Evolutionary conservation across 2,888 invertebrate genomes (phyloP).

Genomic region (Notocelia uddmanniana): DNA sequence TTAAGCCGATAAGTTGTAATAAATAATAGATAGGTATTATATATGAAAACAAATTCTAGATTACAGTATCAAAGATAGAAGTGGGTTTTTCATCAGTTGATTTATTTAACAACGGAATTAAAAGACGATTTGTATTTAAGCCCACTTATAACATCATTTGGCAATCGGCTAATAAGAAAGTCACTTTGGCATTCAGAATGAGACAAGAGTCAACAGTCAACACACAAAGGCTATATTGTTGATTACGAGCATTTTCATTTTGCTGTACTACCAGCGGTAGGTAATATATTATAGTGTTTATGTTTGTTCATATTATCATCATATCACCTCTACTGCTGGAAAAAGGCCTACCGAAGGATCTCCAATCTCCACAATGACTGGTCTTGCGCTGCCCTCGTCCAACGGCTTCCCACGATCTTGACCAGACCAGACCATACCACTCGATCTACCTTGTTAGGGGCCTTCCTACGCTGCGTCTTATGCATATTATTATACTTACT

Average conservation of each 20-base stretch:
- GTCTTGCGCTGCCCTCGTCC: no score
- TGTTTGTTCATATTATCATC: background rate
- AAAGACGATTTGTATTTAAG: constrained; percentile 1
- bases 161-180: background rate
- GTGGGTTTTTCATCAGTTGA: constrained; percentile 25
- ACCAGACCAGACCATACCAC: no score
- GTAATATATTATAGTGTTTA: background rate
- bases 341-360: no score
- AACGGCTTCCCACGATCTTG: no score
- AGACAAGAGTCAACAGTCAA: background rate
- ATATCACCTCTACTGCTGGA: no score
- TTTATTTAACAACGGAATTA: constrained; percentile 32
- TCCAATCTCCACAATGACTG: no score
- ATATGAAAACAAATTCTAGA: constrained; percentile 50
- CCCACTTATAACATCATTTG: constrained; percentile 18
- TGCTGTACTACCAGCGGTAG: background rate
- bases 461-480: no score
- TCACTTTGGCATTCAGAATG: constrained; percentile 6
- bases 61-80: constrained; percentile 27
- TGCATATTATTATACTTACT: no score
- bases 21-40: constrained; percentile 47
- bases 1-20: constrained; percentile 60
- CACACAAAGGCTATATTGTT: background rate
- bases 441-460: no score
- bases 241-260: background rate